These are phyloP conservation scores for Scaptomyza cyrtandrae DNA, from an alignment of 2,888 invertebrate genomes.

Conservation along the genomic window DNA sequence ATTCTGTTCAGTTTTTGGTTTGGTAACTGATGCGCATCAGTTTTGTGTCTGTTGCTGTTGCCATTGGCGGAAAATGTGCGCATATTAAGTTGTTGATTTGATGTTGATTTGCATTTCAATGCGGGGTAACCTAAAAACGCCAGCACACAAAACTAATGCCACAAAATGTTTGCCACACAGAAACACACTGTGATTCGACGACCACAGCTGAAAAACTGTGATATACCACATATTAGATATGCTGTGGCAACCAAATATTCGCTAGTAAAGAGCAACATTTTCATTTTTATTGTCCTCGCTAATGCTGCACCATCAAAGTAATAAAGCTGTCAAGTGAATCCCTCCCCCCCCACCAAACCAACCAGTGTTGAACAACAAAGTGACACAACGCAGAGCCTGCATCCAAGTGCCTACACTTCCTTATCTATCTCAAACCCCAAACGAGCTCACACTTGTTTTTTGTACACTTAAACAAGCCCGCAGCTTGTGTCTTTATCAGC, in stretches of 20 bases:
- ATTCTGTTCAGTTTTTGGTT: constrained; percentile 22
- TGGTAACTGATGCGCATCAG: constrained; percentile 29
- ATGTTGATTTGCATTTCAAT: constrained; percentile 61
- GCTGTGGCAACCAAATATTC: background rate
- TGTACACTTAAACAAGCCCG: constrained; percentile 4
- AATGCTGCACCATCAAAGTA: constrained; percentile 41
- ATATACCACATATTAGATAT: background rate
- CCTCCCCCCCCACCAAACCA: background rate
- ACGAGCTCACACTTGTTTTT: background rate
- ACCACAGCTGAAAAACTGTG: constrained; percentile 7
- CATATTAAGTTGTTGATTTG: constrained; percentile 76
- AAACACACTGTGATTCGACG: constrained; percentile 39
- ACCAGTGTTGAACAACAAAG: constrained; percentile 8
- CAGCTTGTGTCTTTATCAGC: constrained; percentile 25
- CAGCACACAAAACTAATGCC: constrained; percentile 17
- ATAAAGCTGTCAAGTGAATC: constrained; percentile 8
- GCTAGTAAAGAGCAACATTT: constrained; percentile 15
- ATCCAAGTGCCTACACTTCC: constrained; percentile 24
- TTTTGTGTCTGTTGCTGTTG: constrained; percentile 15
- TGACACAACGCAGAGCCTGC: constrained; percentile 35
- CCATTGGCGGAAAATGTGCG: constrained; percentile 52
- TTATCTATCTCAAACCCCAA: background rate
- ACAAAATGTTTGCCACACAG: constrained; percentile 35
- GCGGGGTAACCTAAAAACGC: constrained; percentile 2
- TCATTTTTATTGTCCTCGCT: constrained; percentile 53